Conservation (phyloP, 2,113 vertebrate genomes). For the Dryoscopus gambensis region DNA sequence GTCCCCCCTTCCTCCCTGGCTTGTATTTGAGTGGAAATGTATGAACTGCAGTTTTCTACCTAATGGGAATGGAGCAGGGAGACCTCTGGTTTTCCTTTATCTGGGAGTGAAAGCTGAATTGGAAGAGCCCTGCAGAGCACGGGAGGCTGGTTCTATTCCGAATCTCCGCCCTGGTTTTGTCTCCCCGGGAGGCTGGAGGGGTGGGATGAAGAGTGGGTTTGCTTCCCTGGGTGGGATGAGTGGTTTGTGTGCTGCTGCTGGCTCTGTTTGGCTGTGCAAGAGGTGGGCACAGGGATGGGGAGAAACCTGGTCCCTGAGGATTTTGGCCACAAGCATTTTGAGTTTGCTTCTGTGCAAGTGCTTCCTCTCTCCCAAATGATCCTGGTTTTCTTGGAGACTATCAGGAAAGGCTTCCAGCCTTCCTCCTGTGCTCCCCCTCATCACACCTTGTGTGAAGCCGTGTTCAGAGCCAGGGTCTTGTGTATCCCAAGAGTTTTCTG, state of each 20-base stretch:
- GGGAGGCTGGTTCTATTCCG: fast-evolving
- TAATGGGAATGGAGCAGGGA: neutral
- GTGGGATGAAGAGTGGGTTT: neutral
- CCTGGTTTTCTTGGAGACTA: neutral
- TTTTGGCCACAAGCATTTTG: neutral
- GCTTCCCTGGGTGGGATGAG: neutral
- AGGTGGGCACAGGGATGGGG: neutral
- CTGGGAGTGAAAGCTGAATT: neutral
- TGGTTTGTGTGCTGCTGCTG: neutral
- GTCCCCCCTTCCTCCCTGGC: neutral
- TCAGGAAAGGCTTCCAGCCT: neutral
- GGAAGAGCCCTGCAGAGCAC: neutral
- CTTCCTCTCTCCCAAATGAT: neutral
- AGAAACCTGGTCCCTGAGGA: neutral
- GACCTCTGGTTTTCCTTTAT: neutral
- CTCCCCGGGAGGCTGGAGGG: neutral
- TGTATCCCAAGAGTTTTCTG: neutral
- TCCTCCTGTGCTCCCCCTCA: neutral
- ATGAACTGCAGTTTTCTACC: neutral
- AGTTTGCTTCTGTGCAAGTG: neutral
- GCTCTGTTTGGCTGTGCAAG: neutral
- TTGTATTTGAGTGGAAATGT: neutral
- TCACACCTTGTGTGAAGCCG: neutral
- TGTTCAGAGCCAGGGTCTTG: neutral
- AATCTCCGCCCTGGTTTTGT: neutral